phyloP scores from a whole-genome alignment of 2,113 vertebrate species.

The Eira barbara region DNA sequence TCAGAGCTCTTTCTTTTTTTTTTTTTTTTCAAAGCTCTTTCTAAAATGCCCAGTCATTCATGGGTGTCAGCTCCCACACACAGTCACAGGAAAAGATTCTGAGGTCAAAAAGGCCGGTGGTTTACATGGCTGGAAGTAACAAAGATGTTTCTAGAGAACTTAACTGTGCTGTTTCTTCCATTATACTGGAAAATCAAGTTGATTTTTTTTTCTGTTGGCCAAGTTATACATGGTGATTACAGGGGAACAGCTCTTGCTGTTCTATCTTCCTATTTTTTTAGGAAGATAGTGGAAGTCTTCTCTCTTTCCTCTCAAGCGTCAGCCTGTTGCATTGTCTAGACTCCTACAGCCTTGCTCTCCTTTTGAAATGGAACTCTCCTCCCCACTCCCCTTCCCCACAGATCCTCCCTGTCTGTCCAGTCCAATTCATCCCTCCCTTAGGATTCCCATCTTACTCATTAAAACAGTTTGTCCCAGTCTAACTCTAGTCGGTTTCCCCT shows the following conservation, averaged over 20 bases:
- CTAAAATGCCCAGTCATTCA: not conserved
- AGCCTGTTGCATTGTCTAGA: not conserved
- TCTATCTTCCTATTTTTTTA: too few relatives aligned
- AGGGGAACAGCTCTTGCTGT: not conserved
- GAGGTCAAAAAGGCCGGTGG: not conserved
- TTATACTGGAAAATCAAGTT: not conserved
- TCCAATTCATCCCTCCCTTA: not conserved
- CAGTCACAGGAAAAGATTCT: not conserved
- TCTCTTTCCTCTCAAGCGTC: not conserved
- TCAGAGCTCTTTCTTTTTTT: not conserved
- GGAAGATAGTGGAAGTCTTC: not conserved
- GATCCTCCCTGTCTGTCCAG: not conserved
- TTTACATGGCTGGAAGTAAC: not conserved
- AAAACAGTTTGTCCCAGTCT: not conserved
- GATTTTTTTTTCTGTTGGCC: not conserved
- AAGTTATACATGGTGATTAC: not conserved
- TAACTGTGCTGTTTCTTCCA: not conserved
- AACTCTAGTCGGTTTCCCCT: not conserved
- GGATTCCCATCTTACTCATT: not conserved
- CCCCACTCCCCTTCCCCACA: fast-evolving
- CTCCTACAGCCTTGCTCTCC: not conserved
- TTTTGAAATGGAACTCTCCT: not conserved
- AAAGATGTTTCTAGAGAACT: not conserved
- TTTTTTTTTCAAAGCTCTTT: not conserved
- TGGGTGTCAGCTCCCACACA: not conserved